Evolutionary conservation across 2,888 invertebrate genomes (phyloP).

Genomic region (Myopa tessellatipennis): DNA sequence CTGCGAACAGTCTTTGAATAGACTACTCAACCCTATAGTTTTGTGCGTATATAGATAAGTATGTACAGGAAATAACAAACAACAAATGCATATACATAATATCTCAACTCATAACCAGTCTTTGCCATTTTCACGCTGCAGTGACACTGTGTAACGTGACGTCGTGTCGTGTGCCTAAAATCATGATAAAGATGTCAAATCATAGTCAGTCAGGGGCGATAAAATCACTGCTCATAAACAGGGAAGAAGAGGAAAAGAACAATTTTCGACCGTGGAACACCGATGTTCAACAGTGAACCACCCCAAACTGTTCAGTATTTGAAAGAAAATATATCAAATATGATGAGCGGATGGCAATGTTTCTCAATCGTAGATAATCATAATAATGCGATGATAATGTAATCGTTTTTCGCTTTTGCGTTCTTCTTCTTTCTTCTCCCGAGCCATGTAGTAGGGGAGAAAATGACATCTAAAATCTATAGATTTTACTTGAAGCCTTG

Average conservation of each 20-base stretch:
- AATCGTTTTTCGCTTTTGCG: slow-evolving; percentile 2
- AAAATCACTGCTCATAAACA: slow-evolving; percentile 12
- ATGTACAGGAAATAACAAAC: too few relatives aligned
- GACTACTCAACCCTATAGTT: too few relatives aligned
- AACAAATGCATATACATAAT: too few relatives aligned
- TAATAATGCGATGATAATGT: slow-evolving; percentile 30
- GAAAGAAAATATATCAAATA: slow-evolving; percentile 4
- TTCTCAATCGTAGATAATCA: slow-evolving; percentile 23
- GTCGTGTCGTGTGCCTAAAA: slow-evolving; percentile 13
- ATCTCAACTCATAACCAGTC: neutral
- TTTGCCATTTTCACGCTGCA: slow-evolving; percentile 2
- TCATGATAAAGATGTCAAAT: slow-evolving; percentile 34
- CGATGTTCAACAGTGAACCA: neutral
- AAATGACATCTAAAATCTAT: neutral
- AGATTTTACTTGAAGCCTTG: too few relatives aligned
- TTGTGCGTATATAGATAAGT: too few relatives aligned
- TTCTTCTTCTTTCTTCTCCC: neutral
- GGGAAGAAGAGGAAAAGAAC: neutral
- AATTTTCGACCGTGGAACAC: neutral
- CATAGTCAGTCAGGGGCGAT: slow-evolving; percentile 24
- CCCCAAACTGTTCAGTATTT: slow-evolving; percentile 7
- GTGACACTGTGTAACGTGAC: neutral
- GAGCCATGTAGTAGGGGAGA: neutral
- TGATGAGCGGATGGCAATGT: neutral
- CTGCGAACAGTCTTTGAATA: too few relatives aligned